Evolutionary conservation across 2,888 invertebrate genomes (phyloP).

Genomic region (Lamproptera curius): DNA sequence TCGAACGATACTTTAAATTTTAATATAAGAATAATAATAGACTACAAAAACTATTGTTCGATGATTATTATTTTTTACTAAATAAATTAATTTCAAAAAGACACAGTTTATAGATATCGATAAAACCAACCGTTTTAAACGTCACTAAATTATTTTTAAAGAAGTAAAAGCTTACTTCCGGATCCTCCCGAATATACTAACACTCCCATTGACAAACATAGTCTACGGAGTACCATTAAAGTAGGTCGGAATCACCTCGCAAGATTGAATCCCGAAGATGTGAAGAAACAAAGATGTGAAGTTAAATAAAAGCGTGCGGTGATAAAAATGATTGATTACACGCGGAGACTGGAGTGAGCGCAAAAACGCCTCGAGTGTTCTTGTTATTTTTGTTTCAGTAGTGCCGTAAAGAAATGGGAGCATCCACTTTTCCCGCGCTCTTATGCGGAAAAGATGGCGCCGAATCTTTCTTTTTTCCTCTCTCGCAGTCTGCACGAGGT

Average conservation of each 20-base stretch:
- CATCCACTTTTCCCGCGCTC: slow-evolving; percentile 20
- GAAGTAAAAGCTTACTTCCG: not conserved
- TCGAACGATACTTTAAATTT: too few relatives aligned
- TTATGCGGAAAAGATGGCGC: slow-evolving; percentile 18
- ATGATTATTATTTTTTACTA: too few relatives aligned
- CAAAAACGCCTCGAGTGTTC: slow-evolving; percentile 8
- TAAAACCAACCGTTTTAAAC: too few relatives aligned
- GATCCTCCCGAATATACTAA: too few relatives aligned
- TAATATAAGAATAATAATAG: too few relatives aligned
- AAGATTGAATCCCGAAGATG: not conserved
- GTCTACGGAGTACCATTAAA: not conserved
- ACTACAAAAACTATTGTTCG: too few relatives aligned
- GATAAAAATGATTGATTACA: slow-evolving; percentile 19
- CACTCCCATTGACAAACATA: too few relatives aligned
- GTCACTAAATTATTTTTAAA: too few relatives aligned
- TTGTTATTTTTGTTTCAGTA: slow-evolving; percentile 22
- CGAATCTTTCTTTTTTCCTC: slow-evolving; percentile 13
- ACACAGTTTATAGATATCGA: too few relatives aligned
- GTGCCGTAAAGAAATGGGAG: slow-evolving; percentile 19
- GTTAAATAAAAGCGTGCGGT: slow-evolving; percentile 13
- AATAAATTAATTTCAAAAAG: too few relatives aligned
- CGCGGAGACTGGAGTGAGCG: slow-evolving; percentile 3
- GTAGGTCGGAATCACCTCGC: not conserved
- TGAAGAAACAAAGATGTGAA: not conserved
- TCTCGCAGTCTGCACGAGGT: slow-evolving; percentile 18